phyloP scores from a whole-genome alignment of 2,888 invertebrate genomes.

The Dascillus cervinus region DNA sequence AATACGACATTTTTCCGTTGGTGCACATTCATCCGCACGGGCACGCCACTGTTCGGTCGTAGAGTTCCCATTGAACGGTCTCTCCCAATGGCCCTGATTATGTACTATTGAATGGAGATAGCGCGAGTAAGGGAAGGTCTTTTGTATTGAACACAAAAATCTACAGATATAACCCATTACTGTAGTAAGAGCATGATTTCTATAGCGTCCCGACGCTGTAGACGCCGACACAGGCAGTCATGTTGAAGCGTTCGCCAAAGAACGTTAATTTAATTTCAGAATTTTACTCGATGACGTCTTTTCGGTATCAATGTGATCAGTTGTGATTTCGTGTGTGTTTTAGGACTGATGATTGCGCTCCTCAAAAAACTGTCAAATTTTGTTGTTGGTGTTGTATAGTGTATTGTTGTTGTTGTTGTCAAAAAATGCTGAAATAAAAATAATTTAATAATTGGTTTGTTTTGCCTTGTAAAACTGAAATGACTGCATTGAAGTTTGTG shows the following conservation, averaged over 20 bases:
- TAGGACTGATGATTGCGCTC: too few relatives aligned
- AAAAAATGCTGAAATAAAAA: too few relatives aligned
- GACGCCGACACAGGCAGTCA: conserved; percentile 20
- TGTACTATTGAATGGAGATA: conserved; percentile 23
- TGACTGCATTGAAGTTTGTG: too few relatives aligned
- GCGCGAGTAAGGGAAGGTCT: conserved; percentile 20
- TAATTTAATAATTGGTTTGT: too few relatives aligned
- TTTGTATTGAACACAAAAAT: conserved; percentile 24
- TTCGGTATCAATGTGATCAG: too few relatives aligned
- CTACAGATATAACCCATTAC: conserved; percentile 24
- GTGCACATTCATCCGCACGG: neutral
- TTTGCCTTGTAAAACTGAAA: too few relatives aligned
- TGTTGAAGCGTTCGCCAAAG: conserved; percentile 21
- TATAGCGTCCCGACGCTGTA: conserved; percentile 22
- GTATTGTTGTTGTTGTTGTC: too few relatives aligned
- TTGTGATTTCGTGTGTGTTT: too few relatives aligned
- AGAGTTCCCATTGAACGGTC: conserved; percentile 17
- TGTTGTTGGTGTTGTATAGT: too few relatives aligned
- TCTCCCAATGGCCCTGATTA: conserved; percentile 21
- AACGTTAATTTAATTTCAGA: conserved; percentile 21
- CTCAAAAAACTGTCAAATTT: too few relatives aligned
- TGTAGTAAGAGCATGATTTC: conserved; percentile 20
- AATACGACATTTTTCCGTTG: too few relatives aligned
- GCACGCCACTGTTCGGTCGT: conserved; percentile 12
- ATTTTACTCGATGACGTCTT: too few relatives aligned